Evolutionary conservation across 2,797 vertebrate species (phyloP).

Genomic region (Synaphobranchus kaupii): DNA sequence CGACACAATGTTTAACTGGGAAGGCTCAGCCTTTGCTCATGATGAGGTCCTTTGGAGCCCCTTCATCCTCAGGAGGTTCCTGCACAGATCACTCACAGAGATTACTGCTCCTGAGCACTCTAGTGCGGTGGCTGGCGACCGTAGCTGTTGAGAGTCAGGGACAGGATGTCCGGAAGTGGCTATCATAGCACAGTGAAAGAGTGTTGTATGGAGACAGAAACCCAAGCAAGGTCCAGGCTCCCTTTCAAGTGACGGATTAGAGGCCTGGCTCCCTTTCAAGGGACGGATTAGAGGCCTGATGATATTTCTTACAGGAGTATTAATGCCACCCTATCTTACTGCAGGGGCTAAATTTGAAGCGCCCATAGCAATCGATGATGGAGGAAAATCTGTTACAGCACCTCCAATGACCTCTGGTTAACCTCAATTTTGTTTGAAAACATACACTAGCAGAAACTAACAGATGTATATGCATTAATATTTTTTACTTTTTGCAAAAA

Average conservation of each 20-base stretch:
- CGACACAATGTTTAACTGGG: too few relatives aligned
- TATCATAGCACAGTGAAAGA: slow-evolving; percentile 33
- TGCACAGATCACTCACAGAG: slow-evolving; percentile 32
- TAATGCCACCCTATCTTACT: slow-evolving; percentile 51
- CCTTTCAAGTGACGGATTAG: slow-evolving; percentile 67
- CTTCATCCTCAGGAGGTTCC: neutral
- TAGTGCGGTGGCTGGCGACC: slow-evolving; percentile 11
- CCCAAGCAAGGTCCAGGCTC: slow-evolving; percentile 52
- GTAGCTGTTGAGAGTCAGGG: slow-evolving; percentile 23
- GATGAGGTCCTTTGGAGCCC: neutral
- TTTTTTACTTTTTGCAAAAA: neutral
- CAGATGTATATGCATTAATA: neutral
- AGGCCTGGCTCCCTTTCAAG: slow-evolving; percentile 67
- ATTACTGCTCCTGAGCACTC: slow-evolving; percentile 5
- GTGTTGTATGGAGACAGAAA: slow-evolving; percentile 54
- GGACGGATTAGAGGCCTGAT: slow-evolving; percentile 68
- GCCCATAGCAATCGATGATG: slow-evolving; percentile 53
- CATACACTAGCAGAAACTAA: neutral
- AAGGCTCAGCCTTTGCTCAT: neutral
- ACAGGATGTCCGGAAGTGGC: slow-evolving; percentile 31
- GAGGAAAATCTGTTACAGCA: slow-evolving; percentile 37
- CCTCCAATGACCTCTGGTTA: neutral
- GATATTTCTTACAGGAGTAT: slow-evolving; percentile 58
- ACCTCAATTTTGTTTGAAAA: neutral
- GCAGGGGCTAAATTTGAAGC: slow-evolving; percentile 44